These are phyloP conservation scores for Quadroppia sp. DNA, from an alignment of 2,888 invertebrate genomes.

Conservation along the genomic window DNA sequence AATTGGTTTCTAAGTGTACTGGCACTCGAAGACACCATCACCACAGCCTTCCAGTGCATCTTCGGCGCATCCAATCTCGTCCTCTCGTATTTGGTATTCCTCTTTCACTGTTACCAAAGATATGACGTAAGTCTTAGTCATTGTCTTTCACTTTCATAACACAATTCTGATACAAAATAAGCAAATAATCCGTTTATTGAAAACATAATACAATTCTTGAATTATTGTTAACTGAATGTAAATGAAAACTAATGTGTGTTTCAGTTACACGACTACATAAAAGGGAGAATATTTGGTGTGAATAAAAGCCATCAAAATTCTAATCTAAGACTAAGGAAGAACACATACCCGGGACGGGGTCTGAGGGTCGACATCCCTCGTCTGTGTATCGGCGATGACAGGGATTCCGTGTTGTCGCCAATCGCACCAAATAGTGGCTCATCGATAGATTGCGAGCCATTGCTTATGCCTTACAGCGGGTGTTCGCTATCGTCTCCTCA, in stretches of 20 bases:
- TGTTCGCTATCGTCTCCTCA: conserved; percentile 8
- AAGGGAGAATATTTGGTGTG: conserved; percentile 32
- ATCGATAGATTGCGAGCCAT: conserved; percentile 24
- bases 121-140: conserved; percentile 42
- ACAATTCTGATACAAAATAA: background rate
- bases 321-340: conserved; percentile 26
- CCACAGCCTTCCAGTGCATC: conserved; percentile 51
- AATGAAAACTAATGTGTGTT: background rate
- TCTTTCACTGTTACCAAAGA: conserved; percentile 43
- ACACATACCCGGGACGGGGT: conserved; percentile 27
- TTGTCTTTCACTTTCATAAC: background rate
- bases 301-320: conserved; percentile 8
- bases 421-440: conserved; percentile 18
- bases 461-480: conserved; percentile 31
- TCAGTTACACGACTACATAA: conserved; percentile 28
- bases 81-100: conserved; percentile 47
- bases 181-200: background rate
- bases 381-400: conserved; percentile 30
- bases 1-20: conserved; percentile 71
- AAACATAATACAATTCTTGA: too few relatives aligned
- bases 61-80: conserved; percentile 51
- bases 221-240: too few relatives aligned
- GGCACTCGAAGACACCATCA: conserved; percentile 64
- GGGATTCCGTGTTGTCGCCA: background rate
- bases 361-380: conserved; percentile 33